These are phyloP conservation scores for Calosoma granatense DNA, from an alignment of 1,140 invertebrate species.

Conservation along the genomic window DNA sequence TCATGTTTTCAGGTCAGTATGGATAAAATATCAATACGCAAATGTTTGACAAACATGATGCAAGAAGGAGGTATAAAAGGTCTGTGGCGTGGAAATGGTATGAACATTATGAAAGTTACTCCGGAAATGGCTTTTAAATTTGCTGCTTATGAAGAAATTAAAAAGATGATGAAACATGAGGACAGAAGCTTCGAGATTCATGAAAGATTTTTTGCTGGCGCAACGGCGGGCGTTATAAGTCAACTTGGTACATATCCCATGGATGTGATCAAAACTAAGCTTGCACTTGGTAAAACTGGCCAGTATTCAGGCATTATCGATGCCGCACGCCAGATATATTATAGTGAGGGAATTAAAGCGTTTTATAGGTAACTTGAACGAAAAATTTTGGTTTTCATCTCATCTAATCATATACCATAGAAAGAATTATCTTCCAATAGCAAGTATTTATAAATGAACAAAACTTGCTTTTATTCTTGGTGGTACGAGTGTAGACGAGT, in stretches of 20 bases:
- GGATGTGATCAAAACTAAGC: background rate
- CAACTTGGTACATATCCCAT: background rate
- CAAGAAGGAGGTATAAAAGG: background rate
- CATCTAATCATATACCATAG: no score
- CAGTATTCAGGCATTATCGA: background rate
- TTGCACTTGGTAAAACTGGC: background rate
- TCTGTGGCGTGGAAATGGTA: background rate
- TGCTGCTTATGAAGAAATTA: background rate
- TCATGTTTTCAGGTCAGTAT: no score
- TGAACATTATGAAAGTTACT: background rate
- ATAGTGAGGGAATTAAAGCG: background rate
- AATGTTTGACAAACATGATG: no score
- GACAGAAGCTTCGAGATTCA: background rate
- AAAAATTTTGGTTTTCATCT: no score
- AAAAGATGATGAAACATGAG: background rate
- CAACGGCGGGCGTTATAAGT: background rate
- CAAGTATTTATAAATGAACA: no score
- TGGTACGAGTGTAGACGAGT: no score
- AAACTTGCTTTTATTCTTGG: no score
- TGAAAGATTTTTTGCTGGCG: background rate
- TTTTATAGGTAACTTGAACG: background rate
- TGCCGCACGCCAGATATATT: background rate
- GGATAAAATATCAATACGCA: no score
- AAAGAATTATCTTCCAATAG: no score
- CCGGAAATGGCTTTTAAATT: background rate